A percentile compares a stretch with the other conserved stretches of the same genome.
Evolutionary conservation across 2,797 vertebrate species (phyloP).

Genomic region (Peromyscus melanophrys): DNA sequence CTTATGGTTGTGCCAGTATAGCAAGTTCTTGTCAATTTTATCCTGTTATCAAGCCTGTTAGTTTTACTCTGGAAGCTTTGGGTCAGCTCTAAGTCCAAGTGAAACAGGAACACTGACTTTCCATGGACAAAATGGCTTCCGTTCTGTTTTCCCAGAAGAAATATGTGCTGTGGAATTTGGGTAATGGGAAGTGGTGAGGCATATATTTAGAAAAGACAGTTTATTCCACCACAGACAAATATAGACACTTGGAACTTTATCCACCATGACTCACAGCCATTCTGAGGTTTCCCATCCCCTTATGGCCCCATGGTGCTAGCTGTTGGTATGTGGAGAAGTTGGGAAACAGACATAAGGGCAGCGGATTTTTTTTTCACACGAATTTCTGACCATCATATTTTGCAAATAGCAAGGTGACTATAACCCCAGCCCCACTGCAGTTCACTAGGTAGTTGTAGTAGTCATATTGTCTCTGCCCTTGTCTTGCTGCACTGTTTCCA

Average conservation of each 20-base stretch:
- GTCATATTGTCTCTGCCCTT: background rate
- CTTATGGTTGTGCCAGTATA: slow-evolving; percentile 55
- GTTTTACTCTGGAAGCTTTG: slow-evolving; percentile 48
- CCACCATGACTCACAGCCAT: slow-evolving; percentile 72
- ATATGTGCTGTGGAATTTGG: slow-evolving; percentile 78
- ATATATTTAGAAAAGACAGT: slow-evolving; percentile 81
- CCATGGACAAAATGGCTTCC: slow-evolving; percentile 8
- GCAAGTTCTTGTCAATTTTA: slow-evolving; percentile 21
- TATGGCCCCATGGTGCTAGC: background rate
- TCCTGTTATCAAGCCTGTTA: background rate
- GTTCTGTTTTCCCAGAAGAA: slow-evolving; percentile 81
- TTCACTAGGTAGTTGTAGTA: background rate
- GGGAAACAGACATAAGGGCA: background rate
- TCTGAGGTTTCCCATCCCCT: slow-evolving; percentile 9
- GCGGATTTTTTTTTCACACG: background rate
- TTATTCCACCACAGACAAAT: slow-evolving; percentile 73
- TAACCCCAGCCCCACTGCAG: background rate
- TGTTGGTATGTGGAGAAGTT: background rate
- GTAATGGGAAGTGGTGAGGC: slow-evolving; percentile 76
- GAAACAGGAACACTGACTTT: slow-evolving; percentile 15
- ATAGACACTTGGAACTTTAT: slow-evolving; percentile 76
- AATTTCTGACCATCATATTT: background rate
- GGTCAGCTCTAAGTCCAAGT: slow-evolving; percentile 41
- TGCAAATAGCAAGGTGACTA: background rate
- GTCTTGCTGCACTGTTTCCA: background rate